phyloP scores from a whole-genome alignment of 2,113 vertebrate genomes.

The Rhadina sibilatrix region DNA sequence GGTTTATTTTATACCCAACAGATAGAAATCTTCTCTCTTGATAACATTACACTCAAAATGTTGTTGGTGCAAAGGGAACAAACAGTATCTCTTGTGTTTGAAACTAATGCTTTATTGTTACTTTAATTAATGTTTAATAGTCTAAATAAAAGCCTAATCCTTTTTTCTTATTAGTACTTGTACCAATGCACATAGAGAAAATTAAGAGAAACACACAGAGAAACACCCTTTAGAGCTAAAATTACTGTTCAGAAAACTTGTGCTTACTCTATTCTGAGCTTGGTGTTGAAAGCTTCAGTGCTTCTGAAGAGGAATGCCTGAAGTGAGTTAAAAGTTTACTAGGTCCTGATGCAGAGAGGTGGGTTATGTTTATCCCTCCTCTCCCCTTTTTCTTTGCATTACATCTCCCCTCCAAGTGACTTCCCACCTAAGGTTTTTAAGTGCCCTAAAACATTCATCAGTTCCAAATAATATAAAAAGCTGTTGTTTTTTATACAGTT shows the following conservation, averaged over 20 bases:
- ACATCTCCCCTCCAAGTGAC: accelerated
- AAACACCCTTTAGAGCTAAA: neutral
- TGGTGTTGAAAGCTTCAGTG: neutral
- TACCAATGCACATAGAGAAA: neutral
- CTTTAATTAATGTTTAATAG: neutral
- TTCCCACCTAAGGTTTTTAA: neutral
- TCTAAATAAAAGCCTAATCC: neutral
- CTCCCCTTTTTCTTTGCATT: neutral
- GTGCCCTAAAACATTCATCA: neutral
- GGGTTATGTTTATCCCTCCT: accelerated
- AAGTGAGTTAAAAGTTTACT: neutral
- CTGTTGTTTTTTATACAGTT: accelerated
- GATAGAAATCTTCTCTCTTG: neutral
- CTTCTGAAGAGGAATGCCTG: neutral
- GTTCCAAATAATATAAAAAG: neutral
- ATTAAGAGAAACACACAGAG: neutral
- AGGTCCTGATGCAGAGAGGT: neutral
- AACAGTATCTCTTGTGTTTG: neutral
- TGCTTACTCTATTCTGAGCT: neutral
- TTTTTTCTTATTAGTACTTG: neutral
- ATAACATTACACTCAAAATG: neutral
- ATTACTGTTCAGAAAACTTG: neutral
- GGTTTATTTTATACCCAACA: neutral
- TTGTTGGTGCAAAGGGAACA: neutral
- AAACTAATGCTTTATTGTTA: neutral